Evolutionary conservation across 2,888 invertebrate genomes (phyloP), one percentile per base, ranked within the genome.

Genomic region (Mystacides longicornis): DNA sequence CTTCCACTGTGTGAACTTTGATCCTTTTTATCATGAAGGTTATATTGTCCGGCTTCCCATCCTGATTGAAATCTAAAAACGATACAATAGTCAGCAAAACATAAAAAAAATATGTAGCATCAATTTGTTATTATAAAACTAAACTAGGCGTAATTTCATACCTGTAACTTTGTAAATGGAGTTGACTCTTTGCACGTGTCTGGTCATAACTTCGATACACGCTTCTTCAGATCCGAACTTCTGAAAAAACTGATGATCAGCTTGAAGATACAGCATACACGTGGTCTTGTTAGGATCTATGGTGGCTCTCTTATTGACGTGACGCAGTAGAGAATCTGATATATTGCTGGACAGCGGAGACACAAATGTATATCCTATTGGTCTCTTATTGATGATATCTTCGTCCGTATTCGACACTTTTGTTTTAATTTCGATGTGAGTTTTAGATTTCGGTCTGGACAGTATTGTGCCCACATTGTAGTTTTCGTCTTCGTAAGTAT

Each of bases 11-110:
- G 74, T 94, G 93, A 18, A 95, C 92, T 75, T 95, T 95, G 66
- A 95, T 91, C 65, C 94, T 81, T 76, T 95, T 95, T 66, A 95
- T 94, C 89, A 94, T 93, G 70, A 95, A 95, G 59, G 90, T 91
- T 63, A 95, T 93, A 71, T 92, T 92, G 73, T 95, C 95, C 27
- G 90, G 82, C 68, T 86, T 86, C 31, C 92, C 93, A 70, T 94
- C 93, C 70, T 88, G 89, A 74, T 95, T 93, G 71, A 95, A 95
- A 77, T 94, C 93, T 90, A 80, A 31, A n/a, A n/a, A n/a, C n/a
- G n/a, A n/a, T n/a, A n/a, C n/a, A n/a, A n/a, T n/a, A n/a, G n/a
- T n/a, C n/a, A n/a, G n/a, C n/a, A n/a, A n/a, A n/a, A n/a, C n/a
- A n/a, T n/a, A n/a, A n/a, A 74, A 73, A 45, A 45, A 45, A 9